Evolutionary conservation across 1,140 invertebrate species (phyloP), one percentile per base, ranked within the genome.

Genomic region (Pomacea maculata): DNA sequence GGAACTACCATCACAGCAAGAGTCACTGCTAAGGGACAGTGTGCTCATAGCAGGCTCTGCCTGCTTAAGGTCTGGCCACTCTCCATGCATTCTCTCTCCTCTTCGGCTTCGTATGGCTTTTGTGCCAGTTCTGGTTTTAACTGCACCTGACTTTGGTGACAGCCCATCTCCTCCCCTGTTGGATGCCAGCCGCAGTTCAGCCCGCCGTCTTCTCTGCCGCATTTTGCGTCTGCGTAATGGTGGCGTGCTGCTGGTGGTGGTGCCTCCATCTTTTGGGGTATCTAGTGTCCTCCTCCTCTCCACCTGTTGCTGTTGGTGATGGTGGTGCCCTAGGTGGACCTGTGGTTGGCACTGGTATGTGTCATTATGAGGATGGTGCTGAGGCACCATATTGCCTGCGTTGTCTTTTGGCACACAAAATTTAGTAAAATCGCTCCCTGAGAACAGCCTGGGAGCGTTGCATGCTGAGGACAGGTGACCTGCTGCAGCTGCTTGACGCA

Each of bases 1-100:
- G 21, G 80, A 82, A 71, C 65, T 71, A 61, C 80, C 73, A 52
- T 82, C 80, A 79, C 80, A 82, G 64, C 80, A 82, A 21, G 80
- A 82, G 72, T 82, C 80, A 45, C 80, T 82, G 75, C 57, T 61
- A 61, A 82, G 76, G 10, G 80, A 82, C 61, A 82, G 21, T n/a
- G 68, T 82, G 55, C 71, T 72, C 29, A 57, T 63, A 19, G 61
- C 67, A 8, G 65, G 19, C 19, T 74, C 80, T 25, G 45, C 63
- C 45, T 45, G 34, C 57, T 55, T 74, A 72, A 75, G 55, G 61
- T 80, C 79, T 14, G 75, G 79, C 72, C 34, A 68, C 61, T 75
- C 72, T 17, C 61, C 19, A 45, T 21, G 54, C 45, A 67, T 9
- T 63, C 64, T 77, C 34, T 77, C 75, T 19, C 75, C 75, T 54